A percentile compares a stretch with the other conserved stretches of the same genome.
Evolutionary conservation across 2,888 invertebrate species (phyloP).

Genomic region (Lissocephala sabroskyi): DNA sequence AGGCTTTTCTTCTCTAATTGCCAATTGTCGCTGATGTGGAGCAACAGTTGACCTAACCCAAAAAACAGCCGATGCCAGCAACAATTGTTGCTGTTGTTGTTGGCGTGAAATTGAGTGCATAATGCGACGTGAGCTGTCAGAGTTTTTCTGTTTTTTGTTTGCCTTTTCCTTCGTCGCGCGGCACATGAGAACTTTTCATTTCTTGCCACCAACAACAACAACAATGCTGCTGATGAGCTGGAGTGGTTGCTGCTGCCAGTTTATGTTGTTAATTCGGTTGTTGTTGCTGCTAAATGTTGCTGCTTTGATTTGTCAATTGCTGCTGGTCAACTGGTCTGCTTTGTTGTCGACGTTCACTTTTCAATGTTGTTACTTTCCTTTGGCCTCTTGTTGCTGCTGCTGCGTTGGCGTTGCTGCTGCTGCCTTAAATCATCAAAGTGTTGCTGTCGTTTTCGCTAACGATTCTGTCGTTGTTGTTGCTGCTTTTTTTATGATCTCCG

Average conservation of each 20-base stretch:
- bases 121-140: slow-evolving; percentile 44
- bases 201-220: slow-evolving; percentile 34
- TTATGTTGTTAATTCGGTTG: too few relatives aligned
- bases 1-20: too few relatives aligned
- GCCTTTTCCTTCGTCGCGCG: slow-evolving; percentile 26
- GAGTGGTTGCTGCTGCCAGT: too few relatives aligned
- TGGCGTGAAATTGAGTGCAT: background rate
- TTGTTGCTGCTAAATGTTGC: too few relatives aligned
- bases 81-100: too few relatives aligned
- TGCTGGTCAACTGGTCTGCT: too few relatives aligned
- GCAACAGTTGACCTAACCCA: slow-evolving; percentile 20
- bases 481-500: slow-evolving; percentile 10
- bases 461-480: slow-evolving; percentile 10
- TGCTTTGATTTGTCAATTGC: too few relatives aligned
- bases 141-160: slow-evolving; percentile 15
- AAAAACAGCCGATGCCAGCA: slow-evolving; percentile 3
- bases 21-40: slow-evolving; percentile 1
- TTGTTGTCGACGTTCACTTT: slow-evolving; percentile 7
- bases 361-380: too few relatives aligned
- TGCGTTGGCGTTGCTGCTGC: slow-evolving; percentile 15
- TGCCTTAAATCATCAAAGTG: too few relatives aligned
- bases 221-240: too few relatives aligned
- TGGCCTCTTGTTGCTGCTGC: slow-evolving; percentile 1
- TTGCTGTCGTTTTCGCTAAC: too few relatives aligned
- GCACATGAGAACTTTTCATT: slow-evolving; percentile 55